A percentile compares a stretch with the other conserved stretches of the same genome.
Conservation (phyloP, 2,113 vertebrate species). For the Brachyistius frenatus region DNA sequence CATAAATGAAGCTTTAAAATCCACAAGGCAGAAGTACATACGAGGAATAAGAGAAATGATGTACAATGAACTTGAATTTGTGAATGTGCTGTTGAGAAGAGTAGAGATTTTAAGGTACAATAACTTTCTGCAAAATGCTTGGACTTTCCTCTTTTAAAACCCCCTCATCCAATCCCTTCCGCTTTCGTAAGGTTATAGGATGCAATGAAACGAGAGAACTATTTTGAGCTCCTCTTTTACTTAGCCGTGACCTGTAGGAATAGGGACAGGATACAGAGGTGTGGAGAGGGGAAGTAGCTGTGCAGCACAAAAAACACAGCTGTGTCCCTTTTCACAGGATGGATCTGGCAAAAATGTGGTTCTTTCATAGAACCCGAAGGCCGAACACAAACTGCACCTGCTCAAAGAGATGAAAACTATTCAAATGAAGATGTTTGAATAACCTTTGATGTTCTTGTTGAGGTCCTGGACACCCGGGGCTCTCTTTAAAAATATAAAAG, state of each 20-base stretch:
- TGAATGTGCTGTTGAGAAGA: neutral
- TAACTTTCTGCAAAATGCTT: neutral
- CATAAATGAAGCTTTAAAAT: conserved; percentile 3
- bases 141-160: neutral
- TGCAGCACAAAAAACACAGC: conserved; percentile 11
- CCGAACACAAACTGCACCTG: neutral
- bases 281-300: conserved; percentile 9
- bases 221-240: conserved; percentile 28
- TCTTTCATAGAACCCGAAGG: neutral
- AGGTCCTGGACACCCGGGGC: too few species aligned
- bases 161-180: neutral
- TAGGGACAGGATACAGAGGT: conserved; percentile 54
- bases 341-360: neutral
- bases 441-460: neutral
- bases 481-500: neutral
- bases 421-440: neutral
- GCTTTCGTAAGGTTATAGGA: conserved; percentile 20
- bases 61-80: neutral
- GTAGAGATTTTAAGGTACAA: neutral
- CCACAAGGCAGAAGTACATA: neutral
- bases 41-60: neutral
- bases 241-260: conserved; percentile 31
- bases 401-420: neutral
- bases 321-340: conserved; percentile 13
- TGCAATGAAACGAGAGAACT: neutral